These are phyloP conservation scores for Aproaerema taeniolella DNA, from an alignment of 2,888 invertebrate species.

Conservation along the genomic window DNA sequence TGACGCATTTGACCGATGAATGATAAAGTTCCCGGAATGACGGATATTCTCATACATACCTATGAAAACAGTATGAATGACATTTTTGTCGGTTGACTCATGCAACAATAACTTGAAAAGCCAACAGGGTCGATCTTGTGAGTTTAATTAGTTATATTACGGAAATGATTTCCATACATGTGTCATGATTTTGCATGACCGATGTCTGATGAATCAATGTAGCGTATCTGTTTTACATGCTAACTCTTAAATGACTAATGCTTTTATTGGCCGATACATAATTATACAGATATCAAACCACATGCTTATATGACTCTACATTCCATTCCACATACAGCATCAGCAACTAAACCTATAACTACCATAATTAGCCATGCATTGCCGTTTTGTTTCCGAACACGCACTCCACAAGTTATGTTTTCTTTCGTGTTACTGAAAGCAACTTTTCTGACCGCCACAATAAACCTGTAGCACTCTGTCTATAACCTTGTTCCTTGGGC, in stretches of 20 bases:
- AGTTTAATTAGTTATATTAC: constrained; percentile 32
- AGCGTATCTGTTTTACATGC: constrained; percentile 22
- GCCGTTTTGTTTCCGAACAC: too few species aligned
- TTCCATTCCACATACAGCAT: too few species aligned
- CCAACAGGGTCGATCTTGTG: constrained; percentile 37
- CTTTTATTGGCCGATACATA: neutral
- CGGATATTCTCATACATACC: constrained; percentile 27
- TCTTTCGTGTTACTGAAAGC: too few species aligned
- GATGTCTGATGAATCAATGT: constrained; percentile 47
- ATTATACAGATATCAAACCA: neutral
- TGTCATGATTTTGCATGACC: constrained; percentile 37
- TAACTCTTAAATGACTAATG: constrained; percentile 5
- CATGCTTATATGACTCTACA: too few species aligned
- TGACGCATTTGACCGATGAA: constrained; percentile 26
- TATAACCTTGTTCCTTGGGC: too few species aligned
- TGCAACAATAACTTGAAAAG: constrained; percentile 35
- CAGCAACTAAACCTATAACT: too few species aligned
- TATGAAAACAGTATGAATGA: constrained; percentile 29
- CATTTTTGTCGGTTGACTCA: constrained; percentile 45
- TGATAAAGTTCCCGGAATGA: constrained; percentile 38
- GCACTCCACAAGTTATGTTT: too few species aligned
- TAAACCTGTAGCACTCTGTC: too few species aligned
- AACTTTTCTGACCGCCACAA: too few species aligned
- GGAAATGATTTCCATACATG: constrained; percentile 52
- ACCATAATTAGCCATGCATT: too few species aligned